These are phyloP conservation scores for Oostethus manadensis DNA, from an alignment of 2,113 vertebrate genomes.

Conservation along the genomic window DNA sequence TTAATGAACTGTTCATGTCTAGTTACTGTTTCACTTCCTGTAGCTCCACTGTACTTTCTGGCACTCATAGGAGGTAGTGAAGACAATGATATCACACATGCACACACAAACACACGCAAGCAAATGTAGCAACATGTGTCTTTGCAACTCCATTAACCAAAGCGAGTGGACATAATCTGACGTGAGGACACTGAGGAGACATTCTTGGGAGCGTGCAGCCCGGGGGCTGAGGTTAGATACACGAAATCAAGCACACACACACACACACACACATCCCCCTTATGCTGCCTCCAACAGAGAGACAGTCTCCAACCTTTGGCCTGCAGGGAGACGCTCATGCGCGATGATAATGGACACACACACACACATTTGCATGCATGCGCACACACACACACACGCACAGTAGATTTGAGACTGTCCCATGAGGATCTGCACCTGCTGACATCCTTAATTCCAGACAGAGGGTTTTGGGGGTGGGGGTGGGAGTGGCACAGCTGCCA, in stretches of 20 bases:
- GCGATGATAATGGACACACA: slow-evolving; percentile 49
- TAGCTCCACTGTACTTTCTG: not conserved
- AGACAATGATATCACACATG: slow-evolving; percentile 11
- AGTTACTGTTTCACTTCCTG: too few relatives aligned
- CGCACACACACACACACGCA: slow-evolving; percentile 9
- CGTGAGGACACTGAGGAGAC: slow-evolving; percentile 46
- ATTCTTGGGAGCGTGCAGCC: slow-evolving; percentile 48
- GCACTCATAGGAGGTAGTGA: not conserved
- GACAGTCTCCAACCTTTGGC: slow-evolving; percentile 42
- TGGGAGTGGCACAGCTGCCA: slow-evolving; percentile 56
- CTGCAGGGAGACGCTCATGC: slow-evolving; percentile 55
- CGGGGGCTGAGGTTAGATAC: slow-evolving; percentile 40
- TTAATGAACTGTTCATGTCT: too few relatives aligned
- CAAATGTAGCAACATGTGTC: slow-evolving; percentile 2
- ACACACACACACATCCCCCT: slow-evolving; percentile 13
- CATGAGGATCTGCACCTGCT: slow-evolving; percentile 67
- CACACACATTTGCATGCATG: slow-evolving; percentile 22
- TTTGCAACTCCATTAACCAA: not conserved
- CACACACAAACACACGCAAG: slow-evolving; percentile 4
- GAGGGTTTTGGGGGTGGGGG: slow-evolving; percentile 7
- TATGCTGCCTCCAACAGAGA: slow-evolving; percentile 41
- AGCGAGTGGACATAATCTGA: slow-evolving; percentile 32
- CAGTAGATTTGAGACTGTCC: slow-evolving; percentile 24
- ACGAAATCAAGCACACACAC: slow-evolving; percentile 10
- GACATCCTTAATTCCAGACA: slow-evolving; percentile 61